Base-by-base conservation (phyloP, 2,797 vertebrate species). In the Kryptolebias ocellatus region DNA sequence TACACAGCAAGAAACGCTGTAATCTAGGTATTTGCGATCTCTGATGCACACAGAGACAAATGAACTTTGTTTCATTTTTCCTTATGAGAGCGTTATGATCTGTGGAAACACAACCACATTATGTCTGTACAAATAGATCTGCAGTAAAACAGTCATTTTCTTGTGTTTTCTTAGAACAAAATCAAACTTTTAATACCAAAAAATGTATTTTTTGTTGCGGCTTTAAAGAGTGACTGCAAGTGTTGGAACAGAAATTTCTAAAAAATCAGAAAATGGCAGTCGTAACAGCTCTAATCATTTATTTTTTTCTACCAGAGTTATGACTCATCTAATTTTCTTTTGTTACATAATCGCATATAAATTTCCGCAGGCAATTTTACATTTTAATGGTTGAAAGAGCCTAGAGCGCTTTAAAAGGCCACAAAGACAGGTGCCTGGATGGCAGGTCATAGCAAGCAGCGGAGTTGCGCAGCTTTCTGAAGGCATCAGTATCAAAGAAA, bases 401-500 rank as follows among this genome's bases (percentile, higher is more conserved):
- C 54, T 24, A 45, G 53, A 52, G 55, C 31, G 24, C 11, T 47
- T 7, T 47, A 16, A 68, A 59, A 31, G 39, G 31, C 46, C n/a
- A 24, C 53, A 53, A 39, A 29, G 9, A 42, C 50, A 24, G 59
- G 45, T 63, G 44, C 53, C 54, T 18, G 0, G 24, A 70, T 42
- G 17, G 42, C 59, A 60, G 42, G 59, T 66, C 74, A 44, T 12
- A 61, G 71, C n/a, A 47, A 45, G 60, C 54, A 17, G 47, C 57
- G 45, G 53, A 51, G 55, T 46, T 73, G 18, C 57, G 53, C 55
- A 24, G 63, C 45, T 71, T 64, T 72, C 67, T 68, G 51, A 72
- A 64, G 50, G 56, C 63, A 18, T 65, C 10, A 0, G 15, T 72
- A 77, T 74, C 63, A 71, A 77, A 90, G 77, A 85, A 82, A 51